Evolutionary conservation across 2,797 vertebrate genomes (phyloP).

Genomic region (Hypotaenidia okinawae): DNA sequence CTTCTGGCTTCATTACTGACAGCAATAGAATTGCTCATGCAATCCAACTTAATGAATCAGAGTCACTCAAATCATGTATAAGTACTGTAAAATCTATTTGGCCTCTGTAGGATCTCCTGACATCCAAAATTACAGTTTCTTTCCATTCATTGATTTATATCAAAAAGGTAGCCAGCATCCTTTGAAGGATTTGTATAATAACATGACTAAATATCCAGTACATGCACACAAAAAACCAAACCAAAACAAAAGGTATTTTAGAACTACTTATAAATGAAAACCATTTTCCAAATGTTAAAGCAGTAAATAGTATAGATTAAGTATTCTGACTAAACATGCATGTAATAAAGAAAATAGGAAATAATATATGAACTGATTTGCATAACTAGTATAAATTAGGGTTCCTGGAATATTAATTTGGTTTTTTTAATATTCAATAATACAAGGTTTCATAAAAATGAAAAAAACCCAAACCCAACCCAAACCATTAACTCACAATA

Average conservation of each 20-base stretch:
- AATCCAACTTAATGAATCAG: neutral
- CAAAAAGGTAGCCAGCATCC: neutral
- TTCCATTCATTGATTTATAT: neutral
- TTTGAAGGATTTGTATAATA: neutral
- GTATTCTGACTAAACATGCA: neutral
- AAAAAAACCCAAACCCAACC: neutral
- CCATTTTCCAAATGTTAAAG: neutral
- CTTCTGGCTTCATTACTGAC: neutral
- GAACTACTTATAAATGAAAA: neutral
- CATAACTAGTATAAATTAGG: neutral
- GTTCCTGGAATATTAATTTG: rapidly evolving
- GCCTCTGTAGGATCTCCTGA: neutral
- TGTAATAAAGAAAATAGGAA: neutral
- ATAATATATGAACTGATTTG: neutral
- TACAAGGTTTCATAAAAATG: neutral
- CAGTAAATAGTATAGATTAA: neutral
- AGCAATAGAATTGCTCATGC: neutral
- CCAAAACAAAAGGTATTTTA: neutral
- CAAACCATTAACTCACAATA: neutral
- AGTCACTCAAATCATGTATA: neutral
- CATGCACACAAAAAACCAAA: neutral
- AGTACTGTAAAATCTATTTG: neutral
- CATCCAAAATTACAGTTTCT: neutral
- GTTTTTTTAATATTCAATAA: neutral
- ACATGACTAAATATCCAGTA: neutral